A percentile compares a stretch with the other conserved stretches of the same genome.
These are phyloP conservation scores for Steinernema scapterisci DNA, from an alignment of 2,888 invertebrate species.

Conservation along the genomic window DNA sequence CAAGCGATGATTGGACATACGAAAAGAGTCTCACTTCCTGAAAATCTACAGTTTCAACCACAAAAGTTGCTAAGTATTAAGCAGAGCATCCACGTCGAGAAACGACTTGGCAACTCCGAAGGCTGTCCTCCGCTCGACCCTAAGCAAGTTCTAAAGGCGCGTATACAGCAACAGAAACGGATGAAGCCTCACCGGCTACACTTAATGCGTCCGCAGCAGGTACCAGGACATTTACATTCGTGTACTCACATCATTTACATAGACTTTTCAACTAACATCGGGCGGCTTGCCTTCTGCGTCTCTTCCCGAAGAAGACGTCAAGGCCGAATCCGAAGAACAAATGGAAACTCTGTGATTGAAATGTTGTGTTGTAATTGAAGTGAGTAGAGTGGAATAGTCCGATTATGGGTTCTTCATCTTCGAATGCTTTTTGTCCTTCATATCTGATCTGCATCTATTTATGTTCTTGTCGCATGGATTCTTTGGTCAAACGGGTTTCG, in stretches of 20 bases:
- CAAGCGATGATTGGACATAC: slow-evolving; percentile 42
- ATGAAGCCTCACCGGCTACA: slow-evolving; percentile 37
- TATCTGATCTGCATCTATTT: not conserved
- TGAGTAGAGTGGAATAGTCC: not conserved
- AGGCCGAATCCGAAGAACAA: not conserved
- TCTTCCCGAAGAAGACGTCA: slow-evolving; percentile 13
- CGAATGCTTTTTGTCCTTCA: not conserved
- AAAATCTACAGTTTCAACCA: slow-evolving; percentile 68
- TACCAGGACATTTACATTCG: not conserved
- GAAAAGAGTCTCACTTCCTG: slow-evolving; percentile 68
- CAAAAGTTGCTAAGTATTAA: slow-evolving; percentile 68
- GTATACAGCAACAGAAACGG: slow-evolving; percentile 69
- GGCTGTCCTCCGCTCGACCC: slow-evolving; percentile 35
- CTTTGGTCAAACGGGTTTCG: not conserved
- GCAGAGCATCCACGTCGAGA: slow-evolving; percentile 68
- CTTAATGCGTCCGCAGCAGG: slow-evolving; percentile 10
- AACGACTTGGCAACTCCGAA: slow-evolving; percentile 52
- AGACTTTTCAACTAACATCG: slow-evolving; percentile 4
- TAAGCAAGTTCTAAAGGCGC: slow-evolving; percentile 60
- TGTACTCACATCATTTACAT: too few species aligned
- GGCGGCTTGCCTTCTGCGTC: not conserved
- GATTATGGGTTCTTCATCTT: not conserved
- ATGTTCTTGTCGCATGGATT: not conserved
- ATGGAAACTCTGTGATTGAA: not conserved
- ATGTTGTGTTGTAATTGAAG: not conserved